These are phyloP conservation scores for Littorina saxatilis DNA, from an alignment of 1,140 invertebrate species.

Conservation along the genomic window DNA sequence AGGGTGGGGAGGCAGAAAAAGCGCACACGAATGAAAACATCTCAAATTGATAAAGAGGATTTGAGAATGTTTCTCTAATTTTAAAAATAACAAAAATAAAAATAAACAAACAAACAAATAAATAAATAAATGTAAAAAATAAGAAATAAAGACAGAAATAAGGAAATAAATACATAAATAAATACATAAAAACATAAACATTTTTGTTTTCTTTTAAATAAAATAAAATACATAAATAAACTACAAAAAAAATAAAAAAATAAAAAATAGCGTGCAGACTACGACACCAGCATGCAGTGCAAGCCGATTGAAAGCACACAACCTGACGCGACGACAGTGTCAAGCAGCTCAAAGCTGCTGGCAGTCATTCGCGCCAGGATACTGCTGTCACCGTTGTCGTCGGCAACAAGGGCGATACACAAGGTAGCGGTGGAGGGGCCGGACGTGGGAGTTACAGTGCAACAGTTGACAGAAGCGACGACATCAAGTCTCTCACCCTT, in stretches of 20 bases:
- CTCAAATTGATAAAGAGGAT: too few species aligned
- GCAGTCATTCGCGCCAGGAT: conserved; percentile 40
- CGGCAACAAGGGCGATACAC: background rate
- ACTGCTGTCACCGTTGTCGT: conserved; percentile 29
- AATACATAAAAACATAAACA: too few species aligned
- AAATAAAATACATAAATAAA: too few species aligned
- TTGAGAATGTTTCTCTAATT: too few species aligned
- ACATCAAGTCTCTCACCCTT: conserved; percentile 26
- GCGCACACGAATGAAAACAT: too few species aligned
- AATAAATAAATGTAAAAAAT: background rate
- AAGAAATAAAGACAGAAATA: background rate
- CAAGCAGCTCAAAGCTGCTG: conserved; percentile 31
- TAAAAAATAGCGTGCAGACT: too few species aligned
- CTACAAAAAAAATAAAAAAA: too few species aligned
- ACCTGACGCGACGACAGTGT: background rate
- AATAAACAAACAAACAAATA: background rate
- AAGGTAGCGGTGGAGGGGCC: background rate
- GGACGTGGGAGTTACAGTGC: background rate
- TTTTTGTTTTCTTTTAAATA: too few species aligned
- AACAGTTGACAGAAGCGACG: background rate
- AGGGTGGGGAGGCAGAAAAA: too few species aligned
- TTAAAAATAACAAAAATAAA: background rate
- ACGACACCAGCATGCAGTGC: too few species aligned
- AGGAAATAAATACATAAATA: too few species aligned
- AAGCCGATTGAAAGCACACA: background rate